Evolutionary conservation across 2,888 invertebrate genomes (phyloP).

Genomic region (Silvanus unidentatus): DNA sequence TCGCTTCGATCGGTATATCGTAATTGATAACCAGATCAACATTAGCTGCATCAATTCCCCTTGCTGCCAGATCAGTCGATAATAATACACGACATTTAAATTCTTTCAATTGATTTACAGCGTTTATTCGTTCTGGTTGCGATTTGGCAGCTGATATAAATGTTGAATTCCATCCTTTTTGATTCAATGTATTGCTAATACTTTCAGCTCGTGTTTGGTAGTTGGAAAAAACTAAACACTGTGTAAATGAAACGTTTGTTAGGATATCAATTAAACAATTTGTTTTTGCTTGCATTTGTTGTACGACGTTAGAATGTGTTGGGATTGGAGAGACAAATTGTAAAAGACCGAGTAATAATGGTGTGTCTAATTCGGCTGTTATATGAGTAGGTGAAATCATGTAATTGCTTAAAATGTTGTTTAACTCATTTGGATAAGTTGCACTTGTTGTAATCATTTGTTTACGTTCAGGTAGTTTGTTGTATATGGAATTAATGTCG

Average conservation of each 20-base stretch:
- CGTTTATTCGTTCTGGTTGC: constrained; percentile 70
- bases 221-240: constrained; percentile 88
- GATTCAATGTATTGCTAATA: constrained; percentile 63
- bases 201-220: constrained; percentile 79
- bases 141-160: constrained; percentile 74
- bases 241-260: constrained; percentile 69
- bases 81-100: constrained; percentile 80
- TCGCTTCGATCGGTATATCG: constrained; percentile 73
- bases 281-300: constrained; percentile 62
- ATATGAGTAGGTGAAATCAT: constrained; percentile 75
- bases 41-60: constrained; percentile 92
- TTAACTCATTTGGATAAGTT: constrained; percentile 76
- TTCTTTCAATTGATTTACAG: constrained; percentile 70
- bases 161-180: constrained; percentile 70
- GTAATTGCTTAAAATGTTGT: constrained; percentile 63
- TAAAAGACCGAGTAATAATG: constrained; percentile 73
- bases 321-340: constrained; percentile 68
- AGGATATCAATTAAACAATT: constrained; percentile 63
- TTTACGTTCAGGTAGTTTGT: constrained; percentile 64
- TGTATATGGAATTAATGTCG: constrained; percentile 74
- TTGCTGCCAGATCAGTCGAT: constrained; percentile 84
- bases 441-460: constrained; percentile 93
- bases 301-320: constrained; percentile 56
- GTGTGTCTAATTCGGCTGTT: constrained; percentile 61
- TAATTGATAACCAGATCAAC: constrained; percentile 91